These are phyloP conservation scores for Fistularia commersonii DNA, from an alignment of 2,797 vertebrate genomes.

Conservation along the genomic window DNA sequence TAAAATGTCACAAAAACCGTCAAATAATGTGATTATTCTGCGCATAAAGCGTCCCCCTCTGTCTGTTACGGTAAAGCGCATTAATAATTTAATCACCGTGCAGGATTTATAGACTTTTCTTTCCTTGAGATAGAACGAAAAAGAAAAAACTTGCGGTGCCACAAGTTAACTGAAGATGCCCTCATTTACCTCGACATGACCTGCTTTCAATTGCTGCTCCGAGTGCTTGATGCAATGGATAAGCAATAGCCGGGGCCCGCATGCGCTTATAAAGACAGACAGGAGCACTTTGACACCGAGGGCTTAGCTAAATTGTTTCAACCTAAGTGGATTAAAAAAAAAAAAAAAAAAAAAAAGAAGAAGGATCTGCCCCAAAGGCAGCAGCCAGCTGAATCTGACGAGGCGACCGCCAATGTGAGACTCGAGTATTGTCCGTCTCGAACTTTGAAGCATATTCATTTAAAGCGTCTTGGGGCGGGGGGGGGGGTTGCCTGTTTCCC, in stretches of 20 bases:
- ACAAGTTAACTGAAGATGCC: slow-evolving; percentile 8
- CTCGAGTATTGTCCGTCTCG: slow-evolving; percentile 16
- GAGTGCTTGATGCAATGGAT: slow-evolving; percentile 12
- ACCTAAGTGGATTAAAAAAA: slow-evolving; percentile 35
- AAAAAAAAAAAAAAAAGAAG: too few species aligned
- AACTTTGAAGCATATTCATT: slow-evolving; percentile 22
- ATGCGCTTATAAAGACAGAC: slow-evolving; percentile 8
- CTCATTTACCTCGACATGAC: slow-evolving; percentile 31
- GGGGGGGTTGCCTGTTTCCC: slow-evolving; percentile 20
- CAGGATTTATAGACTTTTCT: neutral
- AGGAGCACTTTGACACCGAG: slow-evolving; percentile 11
- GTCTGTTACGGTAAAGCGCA: too few species aligned
- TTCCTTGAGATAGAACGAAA: neutral
- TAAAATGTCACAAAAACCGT: too few species aligned
- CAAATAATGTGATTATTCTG: too few species aligned
- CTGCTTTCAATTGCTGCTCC: slow-evolving; percentile 13
- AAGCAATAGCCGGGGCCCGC: slow-evolving; percentile 13
- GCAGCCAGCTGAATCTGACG: slow-evolving; percentile 13
- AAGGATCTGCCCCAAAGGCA: slow-evolving; percentile 11
- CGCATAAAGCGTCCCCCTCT: too few species aligned
- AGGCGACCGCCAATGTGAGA: slow-evolving; percentile 3
- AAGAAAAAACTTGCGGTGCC: too few species aligned
- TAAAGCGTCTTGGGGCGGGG: neutral
- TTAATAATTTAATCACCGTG: too few species aligned
- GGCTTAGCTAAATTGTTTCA: slow-evolving; percentile 19